Evolutionary conservation across 2,113 vertebrate genomes (phyloP), one percentile per base, ranked within the genome.

Genomic region (Neopipo cinnamomea): DNA sequence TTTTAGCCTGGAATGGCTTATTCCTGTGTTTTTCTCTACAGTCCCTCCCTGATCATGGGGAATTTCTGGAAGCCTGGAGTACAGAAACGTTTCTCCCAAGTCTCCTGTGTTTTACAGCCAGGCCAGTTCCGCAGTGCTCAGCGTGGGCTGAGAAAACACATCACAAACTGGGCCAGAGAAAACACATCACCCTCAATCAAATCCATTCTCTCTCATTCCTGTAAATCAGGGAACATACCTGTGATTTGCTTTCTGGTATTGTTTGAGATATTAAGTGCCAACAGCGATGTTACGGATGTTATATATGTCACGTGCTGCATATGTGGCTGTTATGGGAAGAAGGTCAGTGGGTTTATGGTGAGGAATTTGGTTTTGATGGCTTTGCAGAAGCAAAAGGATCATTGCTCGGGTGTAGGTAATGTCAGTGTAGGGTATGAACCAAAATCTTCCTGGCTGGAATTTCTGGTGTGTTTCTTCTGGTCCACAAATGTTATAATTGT

Each of bases 21-120:
- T 11, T 75, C 35, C 27, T 44, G 14, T 44, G 3, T 41, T 72
- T 28, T 67, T 55, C 68, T 74, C 72, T 47, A 10, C 68, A 81
- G 50, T 53, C 28, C 20, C 20, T 55, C 12, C 7, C 9, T 11
- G 44, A 11, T 63, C 6, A 1, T 0, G 0, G 30, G 22, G 56
- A 50, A 15, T 66, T 62, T 41, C 55, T 42, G 17, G 47, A 46
- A 86, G n/a, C 7, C 25, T 33, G 28, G 49, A 61, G 6, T 13
- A 28, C 18, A 6, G 6, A 8, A 6, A 8, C 5, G 14, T 33
- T 65, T 49, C 21, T 14, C 8, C 3, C 13, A 4, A 4, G 41
- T 23, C 42, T 74, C 39, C 44, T 2, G 1, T 47, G 47, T 47
- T 58, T 53, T 56, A 47, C n/a, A 55, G n/a, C n/a, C n/a, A 50